A percentile compares a stretch with the other conserved stretches of the same genome.
Evolutionary conservation across 2,888 invertebrate genomes (phyloP).

Genomic region (Thyatira batis): DNA sequence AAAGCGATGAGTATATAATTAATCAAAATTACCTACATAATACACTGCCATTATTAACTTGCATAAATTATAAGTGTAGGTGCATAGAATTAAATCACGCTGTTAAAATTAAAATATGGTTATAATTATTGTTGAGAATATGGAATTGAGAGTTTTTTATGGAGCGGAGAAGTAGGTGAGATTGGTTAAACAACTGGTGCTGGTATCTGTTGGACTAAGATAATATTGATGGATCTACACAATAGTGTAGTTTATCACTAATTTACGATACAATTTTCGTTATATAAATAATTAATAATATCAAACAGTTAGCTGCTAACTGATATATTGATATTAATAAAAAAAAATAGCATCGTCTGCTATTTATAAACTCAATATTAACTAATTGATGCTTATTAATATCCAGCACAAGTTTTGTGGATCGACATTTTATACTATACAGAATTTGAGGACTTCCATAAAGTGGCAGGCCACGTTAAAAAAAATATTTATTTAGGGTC

Average conservation of each 20-base stretch:
- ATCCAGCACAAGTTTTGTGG: background rate
- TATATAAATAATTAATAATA: background rate
- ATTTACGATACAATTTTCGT: background rate
- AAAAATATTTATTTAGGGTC: background rate
- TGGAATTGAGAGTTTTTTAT: background rate
- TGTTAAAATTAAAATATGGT: conserved; percentile 10
- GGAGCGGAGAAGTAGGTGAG: background rate
- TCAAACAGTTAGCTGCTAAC: no score
- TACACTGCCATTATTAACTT: conserved; percentile 60
- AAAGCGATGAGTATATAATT: background rate
- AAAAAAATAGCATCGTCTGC: no score
- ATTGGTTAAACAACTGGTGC: conserved; percentile 14
- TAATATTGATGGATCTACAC: no score
- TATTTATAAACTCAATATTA: background rate
- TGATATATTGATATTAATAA: no score
- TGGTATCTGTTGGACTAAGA: conserved; percentile 4
- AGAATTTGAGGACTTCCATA: conserved; percentile 29
- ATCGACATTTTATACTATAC: background rate
- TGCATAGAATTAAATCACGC: conserved; percentile 33
- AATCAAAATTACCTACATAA: conserved; percentile 22
- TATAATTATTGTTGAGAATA: background rate
- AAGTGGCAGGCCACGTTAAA: conserved; percentile 48
- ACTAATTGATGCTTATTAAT: background rate
- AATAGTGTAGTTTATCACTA: no score
- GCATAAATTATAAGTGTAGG: conserved; percentile 33